A percentile compares a stretch with the other conserved stretches of the same genome.
phyloP scores from a whole-genome alignment of 1,140 invertebrate genomes.

The Wasmannia auropunctata region DNA sequence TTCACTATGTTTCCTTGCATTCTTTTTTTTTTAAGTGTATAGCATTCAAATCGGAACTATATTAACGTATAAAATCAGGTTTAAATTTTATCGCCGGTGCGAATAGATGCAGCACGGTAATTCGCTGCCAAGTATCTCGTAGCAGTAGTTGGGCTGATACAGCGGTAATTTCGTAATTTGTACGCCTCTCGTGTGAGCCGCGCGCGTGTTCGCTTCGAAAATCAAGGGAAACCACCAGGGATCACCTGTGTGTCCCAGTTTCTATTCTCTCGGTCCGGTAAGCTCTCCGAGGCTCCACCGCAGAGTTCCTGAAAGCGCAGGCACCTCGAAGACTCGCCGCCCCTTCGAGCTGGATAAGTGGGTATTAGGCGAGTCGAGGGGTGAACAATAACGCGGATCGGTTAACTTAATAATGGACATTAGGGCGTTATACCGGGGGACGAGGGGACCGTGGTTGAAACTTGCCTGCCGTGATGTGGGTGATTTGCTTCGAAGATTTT shows the following conservation, averaged over 20 bases:
- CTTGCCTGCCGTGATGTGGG: conserved; percentile 68
- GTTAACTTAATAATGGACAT: conserved; percentile 78
- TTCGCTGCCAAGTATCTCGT: conserved; percentile 42
- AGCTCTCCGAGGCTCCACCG: conserved; percentile 51
- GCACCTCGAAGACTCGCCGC: conserved; percentile 65
- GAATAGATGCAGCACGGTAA: conserved; percentile 22
- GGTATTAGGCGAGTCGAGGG: conserved; percentile 73
- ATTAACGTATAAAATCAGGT: conserved; percentile 21
- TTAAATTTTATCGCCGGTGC: conserved; percentile 43
- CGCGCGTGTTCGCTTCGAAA: conserved; percentile 70
- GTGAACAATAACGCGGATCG: conserved; percentile 76
- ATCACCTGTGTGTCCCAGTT: conserved; percentile 73
- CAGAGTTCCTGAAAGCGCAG: conserved; percentile 70
- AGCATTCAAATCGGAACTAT: background rate
- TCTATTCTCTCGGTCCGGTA: conserved; percentile 69
- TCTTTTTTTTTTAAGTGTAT: background rate
- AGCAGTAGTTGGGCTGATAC: conserved; percentile 56
- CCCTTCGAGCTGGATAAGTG: conserved; percentile 72
- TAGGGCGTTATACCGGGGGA: conserved; percentile 68
- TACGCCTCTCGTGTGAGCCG: conserved; percentile 54
- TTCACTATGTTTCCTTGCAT: background rate
- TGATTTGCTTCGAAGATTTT: conserved; percentile 77
- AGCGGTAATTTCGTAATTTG: conserved; percentile 69
- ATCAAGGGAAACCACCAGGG: conserved; percentile 70
- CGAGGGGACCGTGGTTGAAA: conserved; percentile 62